Evolutionary conservation across 2,797 vertebrate species (phyloP), one percentile per base, ranked within the genome.

Genomic region (Gorsachius magnificus): DNA sequence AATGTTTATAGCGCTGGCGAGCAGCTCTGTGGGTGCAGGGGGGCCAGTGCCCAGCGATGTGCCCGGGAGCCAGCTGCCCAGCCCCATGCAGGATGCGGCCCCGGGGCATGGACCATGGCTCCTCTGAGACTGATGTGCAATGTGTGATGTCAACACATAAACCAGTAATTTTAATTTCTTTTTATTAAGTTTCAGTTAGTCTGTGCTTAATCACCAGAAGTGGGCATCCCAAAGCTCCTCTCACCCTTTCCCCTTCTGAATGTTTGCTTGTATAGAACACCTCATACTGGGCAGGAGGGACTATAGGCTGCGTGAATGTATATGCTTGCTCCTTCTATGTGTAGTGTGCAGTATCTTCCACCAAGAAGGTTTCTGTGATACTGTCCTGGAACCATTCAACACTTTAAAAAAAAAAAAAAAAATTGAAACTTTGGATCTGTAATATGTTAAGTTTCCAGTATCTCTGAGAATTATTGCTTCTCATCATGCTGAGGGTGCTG

Each of bases 11-110:
- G 72, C 26, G 1, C 17, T 17, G 46, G 33, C 2, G 5, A 53
- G 56, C 3, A 31, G 71, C 38, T 22, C 10, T 0, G 1, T 43
- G 78, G 22, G 3, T 1, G 0, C 2, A 1, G 4, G 16, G 10
- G 15, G 22, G 9, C 21, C 43, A 5, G 63, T 15, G 41, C 75
- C 64, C 74, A 36, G 11, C 1, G 2, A 1, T 24, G 46, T 24
- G n/a, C 19, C 48, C 8, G 3, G 69, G 33, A 53, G 6, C 45
- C 4, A 6, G 10, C 25, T 15, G 78, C 38, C n/a, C 66, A 70
- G 33, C 24, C 11, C 50, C 15, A 2, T 0, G 0, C 25, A 38
- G 60, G 22, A 53, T 16, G 38, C 1, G 2, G 21, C 79, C 66
- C 58, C 1, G 0, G 25, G 58, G 12, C 46, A 19, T 1, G 20